These are phyloP conservation scores for Thalassophryne amazonica DNA, from an alignment of 2,797 vertebrate genomes.

Conservation along the genomic window DNA sequence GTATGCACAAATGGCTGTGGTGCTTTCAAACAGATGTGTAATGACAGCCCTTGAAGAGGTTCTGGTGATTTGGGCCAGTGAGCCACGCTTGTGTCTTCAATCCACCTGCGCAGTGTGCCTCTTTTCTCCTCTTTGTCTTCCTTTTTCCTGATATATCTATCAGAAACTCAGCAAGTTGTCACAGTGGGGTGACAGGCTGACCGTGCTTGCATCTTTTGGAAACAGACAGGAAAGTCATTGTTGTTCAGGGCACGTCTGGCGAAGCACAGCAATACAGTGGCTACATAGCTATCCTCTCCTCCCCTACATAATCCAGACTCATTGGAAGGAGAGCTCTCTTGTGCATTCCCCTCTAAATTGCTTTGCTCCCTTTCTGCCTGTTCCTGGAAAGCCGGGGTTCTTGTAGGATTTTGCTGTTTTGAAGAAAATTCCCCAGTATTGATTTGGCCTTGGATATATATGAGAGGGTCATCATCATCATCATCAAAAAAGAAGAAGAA, in stretches of 20 bases:
- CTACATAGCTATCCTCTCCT: conserved; percentile 32
- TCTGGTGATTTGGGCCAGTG: conserved; percentile 69
- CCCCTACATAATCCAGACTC: conserved; percentile 24
- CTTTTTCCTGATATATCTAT: conserved; percentile 64
- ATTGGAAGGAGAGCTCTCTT: conserved; percentile 43
- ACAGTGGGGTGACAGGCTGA: conserved; percentile 55
- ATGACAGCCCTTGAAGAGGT: conserved; percentile 68
- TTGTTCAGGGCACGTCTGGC: conserved; percentile 63
- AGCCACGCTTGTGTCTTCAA: conserved; percentile 58
- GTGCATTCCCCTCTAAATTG: conserved; percentile 61
- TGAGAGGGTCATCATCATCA: conserved; percentile 17
- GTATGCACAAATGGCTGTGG: conserved; percentile 9
- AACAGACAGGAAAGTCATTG: conserved; percentile 68
- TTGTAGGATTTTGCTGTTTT: conserved; percentile 45
- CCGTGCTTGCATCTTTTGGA: conserved; percentile 35
- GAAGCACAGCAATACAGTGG: conserved; percentile 38
- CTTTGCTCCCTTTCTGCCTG: conserved; percentile 36
- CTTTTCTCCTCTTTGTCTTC: conserved; percentile 29
- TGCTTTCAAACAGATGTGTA: conserved; percentile 63
- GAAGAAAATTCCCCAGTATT: conserved; percentile 32
- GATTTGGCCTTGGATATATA: conserved; percentile 41
- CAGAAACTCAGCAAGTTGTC: conserved; percentile 67
- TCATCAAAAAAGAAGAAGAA: conserved; percentile 2
- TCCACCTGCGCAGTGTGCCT: conserved; percentile 51
- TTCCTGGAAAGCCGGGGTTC: conserved; percentile 31